Conservation (phyloP, 2,113 vertebrate species). For the Siniperca chuatsi region DNA sequence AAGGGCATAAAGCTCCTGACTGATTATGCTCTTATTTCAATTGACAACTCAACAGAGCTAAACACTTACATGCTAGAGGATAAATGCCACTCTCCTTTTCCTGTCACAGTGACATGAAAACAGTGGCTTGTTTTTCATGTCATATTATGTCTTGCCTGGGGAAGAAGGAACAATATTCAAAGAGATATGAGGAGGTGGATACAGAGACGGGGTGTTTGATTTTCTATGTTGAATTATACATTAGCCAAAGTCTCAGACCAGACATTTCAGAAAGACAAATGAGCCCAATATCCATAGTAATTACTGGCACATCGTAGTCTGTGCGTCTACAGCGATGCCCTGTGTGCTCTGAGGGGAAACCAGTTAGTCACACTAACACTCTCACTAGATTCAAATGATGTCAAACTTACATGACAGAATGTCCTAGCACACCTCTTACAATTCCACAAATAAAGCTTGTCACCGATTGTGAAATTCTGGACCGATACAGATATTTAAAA, state of each 20-base stretch:
- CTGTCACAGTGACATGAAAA: conserved; percentile 38
- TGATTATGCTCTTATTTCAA: conserved; percentile 44
- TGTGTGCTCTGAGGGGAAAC: conserved; percentile 36
- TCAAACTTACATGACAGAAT: conserved; percentile 1
- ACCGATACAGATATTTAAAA: no score
- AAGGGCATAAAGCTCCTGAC: conserved; percentile 22
- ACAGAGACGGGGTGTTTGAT: conserved; percentile 57
- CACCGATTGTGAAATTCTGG: no score
- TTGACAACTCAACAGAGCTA: conserved; percentile 53
- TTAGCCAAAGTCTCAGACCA: conserved; percentile 62
- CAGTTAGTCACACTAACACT: conserved; percentile 34
- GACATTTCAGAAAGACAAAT: conserved; percentile 65
- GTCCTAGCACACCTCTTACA: not conserved
- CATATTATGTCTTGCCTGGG: conserved; percentile 49
- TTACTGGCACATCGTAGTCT: conserved; percentile 37
- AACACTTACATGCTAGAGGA: conserved; percentile 46
- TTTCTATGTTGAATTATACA: conserved; percentile 72
- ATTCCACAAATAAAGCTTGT: not conserved
- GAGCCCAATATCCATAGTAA: conserved; percentile 59
- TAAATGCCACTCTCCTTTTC: conserved; percentile 52
- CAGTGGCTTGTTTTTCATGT: conserved; percentile 48
- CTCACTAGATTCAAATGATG: conserved; percentile 24
- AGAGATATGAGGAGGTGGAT: conserved; percentile 65
- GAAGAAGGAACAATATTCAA: conserved; percentile 56
- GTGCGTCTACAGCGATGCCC: conserved; percentile 27